phyloP scores from a whole-genome alignment of 2,797 vertebrate genomes.

The Furcifer pardalis region DNA sequence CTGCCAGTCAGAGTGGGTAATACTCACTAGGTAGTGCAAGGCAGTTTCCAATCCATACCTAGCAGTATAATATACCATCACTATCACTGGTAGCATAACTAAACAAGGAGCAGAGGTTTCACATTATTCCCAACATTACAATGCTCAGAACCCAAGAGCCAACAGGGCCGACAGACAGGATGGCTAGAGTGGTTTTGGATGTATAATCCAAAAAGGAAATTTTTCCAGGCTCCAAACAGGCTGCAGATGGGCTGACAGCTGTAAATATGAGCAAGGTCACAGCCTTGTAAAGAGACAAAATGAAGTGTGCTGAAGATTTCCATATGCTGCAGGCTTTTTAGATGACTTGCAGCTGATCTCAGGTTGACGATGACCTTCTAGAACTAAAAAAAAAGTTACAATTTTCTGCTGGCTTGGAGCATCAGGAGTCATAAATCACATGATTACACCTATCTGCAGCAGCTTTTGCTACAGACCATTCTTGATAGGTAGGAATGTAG shows the following conservation, averaged over 20 bases:
- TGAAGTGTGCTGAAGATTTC: not conserved
- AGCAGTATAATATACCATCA: not conserved
- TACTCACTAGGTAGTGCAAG: not conserved
- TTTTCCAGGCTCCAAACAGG: not conserved
- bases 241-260: not conserved
- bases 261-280: not conserved
- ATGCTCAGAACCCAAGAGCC: not conserved
- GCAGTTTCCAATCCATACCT: not conserved
- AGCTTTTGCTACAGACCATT: constrained; percentile 23
- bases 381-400: rapidly evolving
- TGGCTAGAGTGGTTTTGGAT: too few relatives aligned
- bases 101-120: not conserved
- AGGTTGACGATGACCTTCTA: not conserved
- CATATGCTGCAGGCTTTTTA: rapidly evolving
- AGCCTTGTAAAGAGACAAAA: not conserved
- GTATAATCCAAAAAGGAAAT: too few relatives aligned
- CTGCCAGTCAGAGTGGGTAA: not conserved
- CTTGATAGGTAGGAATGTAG: not conserved
- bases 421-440: constrained; percentile 1
- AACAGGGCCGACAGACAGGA: not conserved
- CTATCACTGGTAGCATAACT: not conserved
- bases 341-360: not conserved
- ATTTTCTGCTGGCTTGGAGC: not conserved
- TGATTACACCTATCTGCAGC: not conserved
- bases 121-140: not conserved